Conservation (phyloP, 64 coral and sea anemone genomes). For the Montipora capricornis region DNA sequence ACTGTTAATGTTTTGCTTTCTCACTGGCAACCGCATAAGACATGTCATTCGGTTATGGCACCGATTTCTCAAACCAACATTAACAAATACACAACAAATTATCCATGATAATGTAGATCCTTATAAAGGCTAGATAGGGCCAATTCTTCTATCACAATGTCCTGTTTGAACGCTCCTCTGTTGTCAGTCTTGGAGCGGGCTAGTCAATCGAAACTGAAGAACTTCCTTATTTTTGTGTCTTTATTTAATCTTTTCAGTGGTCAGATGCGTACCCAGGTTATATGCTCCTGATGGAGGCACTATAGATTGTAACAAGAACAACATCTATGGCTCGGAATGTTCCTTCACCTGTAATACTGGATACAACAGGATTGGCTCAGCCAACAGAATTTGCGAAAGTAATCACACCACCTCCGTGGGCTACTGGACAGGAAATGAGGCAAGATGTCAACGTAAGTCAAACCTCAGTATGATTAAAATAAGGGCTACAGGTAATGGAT, state of each 20-base stretch:
- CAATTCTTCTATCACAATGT: no score
- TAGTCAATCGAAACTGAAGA: not conserved
- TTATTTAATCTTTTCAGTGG: not conserved
- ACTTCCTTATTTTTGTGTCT: not conserved
- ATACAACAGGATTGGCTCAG: conserved; percentile 27
- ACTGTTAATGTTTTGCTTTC: no score
- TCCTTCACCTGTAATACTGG: conserved; percentile 46
- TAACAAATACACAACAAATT: no score
- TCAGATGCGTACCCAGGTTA: conserved; percentile 35
- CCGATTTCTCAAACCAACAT: no score
- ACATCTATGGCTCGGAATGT: conserved; percentile 70
- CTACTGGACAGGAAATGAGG: conserved; percentile 67
- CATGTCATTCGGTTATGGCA: not conserved
- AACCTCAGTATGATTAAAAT: not conserved
- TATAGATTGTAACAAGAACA: conserved; percentile 5
- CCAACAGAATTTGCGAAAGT: conserved; percentile 39
- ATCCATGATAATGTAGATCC: no score
- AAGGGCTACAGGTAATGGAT: no score
- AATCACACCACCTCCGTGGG: not conserved
- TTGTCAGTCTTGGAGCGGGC: not conserved
- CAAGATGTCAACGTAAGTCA: conserved; percentile 62
- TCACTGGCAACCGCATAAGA: not conserved
- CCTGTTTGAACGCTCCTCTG: no score
- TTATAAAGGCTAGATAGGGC: no score
- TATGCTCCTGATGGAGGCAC: conserved; percentile 37